Evolutionary conservation across 2,888 invertebrate genomes (phyloP).

Genomic region (Mongoloraphidia duomilia): DNA sequence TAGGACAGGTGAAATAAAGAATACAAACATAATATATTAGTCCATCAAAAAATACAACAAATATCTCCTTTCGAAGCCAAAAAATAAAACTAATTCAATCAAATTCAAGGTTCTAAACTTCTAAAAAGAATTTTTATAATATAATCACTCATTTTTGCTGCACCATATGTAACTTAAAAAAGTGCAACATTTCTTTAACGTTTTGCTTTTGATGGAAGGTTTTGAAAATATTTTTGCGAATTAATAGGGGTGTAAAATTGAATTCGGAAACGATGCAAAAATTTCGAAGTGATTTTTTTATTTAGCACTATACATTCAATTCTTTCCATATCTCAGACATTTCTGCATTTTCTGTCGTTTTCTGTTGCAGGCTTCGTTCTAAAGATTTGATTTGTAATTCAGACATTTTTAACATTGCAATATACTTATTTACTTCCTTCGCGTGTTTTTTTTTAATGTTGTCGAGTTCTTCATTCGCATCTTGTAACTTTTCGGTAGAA

Average conservation of each 20-base stretch:
- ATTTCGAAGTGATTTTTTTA: conserved; percentile 9
- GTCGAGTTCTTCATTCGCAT: conserved; percentile 19
- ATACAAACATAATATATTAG: too few relatives aligned
- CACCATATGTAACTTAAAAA: too few relatives aligned
- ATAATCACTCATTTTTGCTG: too few relatives aligned
- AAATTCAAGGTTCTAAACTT: too few relatives aligned
- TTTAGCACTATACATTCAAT: conserved; percentile 7
- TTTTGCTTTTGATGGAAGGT: too few relatives aligned
- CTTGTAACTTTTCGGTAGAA: conserved; percentile 19
- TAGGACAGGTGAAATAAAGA: too few relatives aligned
- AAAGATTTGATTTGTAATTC: conserved; percentile 17
- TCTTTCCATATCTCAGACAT: conserved; percentile 11
- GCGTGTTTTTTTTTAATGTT: conserved; percentile 19
- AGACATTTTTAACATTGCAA: conserved; percentile 21
- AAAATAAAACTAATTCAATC: too few relatives aligned
- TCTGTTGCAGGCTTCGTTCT: conserved; percentile 8
- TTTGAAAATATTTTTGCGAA: too few relatives aligned
- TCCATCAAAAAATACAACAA: too few relatives aligned
- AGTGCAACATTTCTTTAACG: too few relatives aligned
- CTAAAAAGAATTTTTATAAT: too few relatives aligned
- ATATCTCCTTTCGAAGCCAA: too few relatives aligned
- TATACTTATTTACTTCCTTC: conserved; percentile 20
- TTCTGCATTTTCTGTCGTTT: conserved; percentile 8
- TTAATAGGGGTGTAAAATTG: not conserved
- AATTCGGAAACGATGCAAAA: conserved; percentile 5